Base-by-base conservation (phyloP, 2,888 invertebrate genomes). In the Suillia variegata region DNA sequence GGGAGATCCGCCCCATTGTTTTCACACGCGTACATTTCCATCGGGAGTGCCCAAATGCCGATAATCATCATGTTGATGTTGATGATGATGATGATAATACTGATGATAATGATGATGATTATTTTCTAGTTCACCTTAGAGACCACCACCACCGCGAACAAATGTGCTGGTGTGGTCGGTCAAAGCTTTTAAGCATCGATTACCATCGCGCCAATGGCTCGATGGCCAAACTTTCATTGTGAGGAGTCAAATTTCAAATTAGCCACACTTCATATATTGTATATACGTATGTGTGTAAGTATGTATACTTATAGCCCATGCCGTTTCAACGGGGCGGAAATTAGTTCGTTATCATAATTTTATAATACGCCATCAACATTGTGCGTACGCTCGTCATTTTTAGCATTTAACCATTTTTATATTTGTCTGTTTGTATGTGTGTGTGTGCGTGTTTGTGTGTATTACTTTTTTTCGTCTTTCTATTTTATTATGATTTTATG, bases 381-480 rank as follows among this genome's bases (percentile, higher is more conserved):
- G 38, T 38, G 10, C 15, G 38, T 12, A 31, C 6, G n/a, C 10
- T 26, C 26, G 26, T 26, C 64, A 61, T 58, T 68, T 68, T 73
- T 64, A 61, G 68, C 67, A 59, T 66, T 62, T 45, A n/a, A n/a
- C n/a, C n/a, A n/a, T n/a, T n/a, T n/a, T n/a, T n/a, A n/a, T n/a
- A n/a, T n/a, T n/a, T n/a, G n/a, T n/a, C n/a, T n/a, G n/a, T n/a
- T n/a, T n/a, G 51, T 66, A 21, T 61, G 31, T 31, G 31, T 8
- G 31, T 31, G 31, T 31, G 31, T 31, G 31, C 64, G 53, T 59
- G 6, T 31, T 50, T 61, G 51, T 50, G 62, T 57, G n/a, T n/a
- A n/a, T n/a, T n/a, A n/a, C n/a, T 62, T 67, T 71, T 62, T 61
- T 49, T 70, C 59, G 60, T 57, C 55, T 54, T 50, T 62, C 26